phyloP scores from a whole-genome alignment of 2,888 invertebrate species.

The Cenopis cana region DNA sequence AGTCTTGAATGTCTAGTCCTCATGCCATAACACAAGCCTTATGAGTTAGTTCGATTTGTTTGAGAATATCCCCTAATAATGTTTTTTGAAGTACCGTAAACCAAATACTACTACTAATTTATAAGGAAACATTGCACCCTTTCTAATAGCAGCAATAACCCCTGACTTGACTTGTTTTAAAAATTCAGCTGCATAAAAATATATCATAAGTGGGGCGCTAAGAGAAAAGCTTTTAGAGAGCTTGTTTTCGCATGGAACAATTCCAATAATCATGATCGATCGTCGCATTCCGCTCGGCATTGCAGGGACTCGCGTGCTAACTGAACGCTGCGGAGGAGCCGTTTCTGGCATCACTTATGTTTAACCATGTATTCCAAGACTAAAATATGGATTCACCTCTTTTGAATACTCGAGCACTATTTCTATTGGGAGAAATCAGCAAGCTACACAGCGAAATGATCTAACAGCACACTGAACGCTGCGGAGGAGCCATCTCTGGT shows the following conservation, averaged over 20 bases:
- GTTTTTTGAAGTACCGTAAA: too few relatives aligned
- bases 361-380: too few relatives aligned
- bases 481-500: neutral
- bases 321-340: constrained; percentile 1
- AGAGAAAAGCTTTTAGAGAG: constrained; percentile 15
- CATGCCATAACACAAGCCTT: too few relatives aligned
- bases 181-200: neutral
- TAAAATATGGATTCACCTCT: too few relatives aligned
- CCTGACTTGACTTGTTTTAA: neutral
- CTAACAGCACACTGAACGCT: neutral
- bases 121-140: neutral
- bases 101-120: too few relatives aligned
- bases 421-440: too few relatives aligned
- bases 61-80: too few relatives aligned
- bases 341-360: neutral
- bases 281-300: constrained; percentile 24
- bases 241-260: constrained; percentile 25
- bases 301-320: constrained; percentile 9
- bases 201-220: neutral
- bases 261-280: constrained; percentile 33
- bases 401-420: too few relatives aligned
- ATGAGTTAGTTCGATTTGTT: too few relatives aligned
- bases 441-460: too few relatives aligned
- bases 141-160: neutral
- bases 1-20: too few relatives aligned